phyloP scores from a whole-genome alignment of 2,113 vertebrate genomes.

The Rhinoptilus africanus region DNA sequence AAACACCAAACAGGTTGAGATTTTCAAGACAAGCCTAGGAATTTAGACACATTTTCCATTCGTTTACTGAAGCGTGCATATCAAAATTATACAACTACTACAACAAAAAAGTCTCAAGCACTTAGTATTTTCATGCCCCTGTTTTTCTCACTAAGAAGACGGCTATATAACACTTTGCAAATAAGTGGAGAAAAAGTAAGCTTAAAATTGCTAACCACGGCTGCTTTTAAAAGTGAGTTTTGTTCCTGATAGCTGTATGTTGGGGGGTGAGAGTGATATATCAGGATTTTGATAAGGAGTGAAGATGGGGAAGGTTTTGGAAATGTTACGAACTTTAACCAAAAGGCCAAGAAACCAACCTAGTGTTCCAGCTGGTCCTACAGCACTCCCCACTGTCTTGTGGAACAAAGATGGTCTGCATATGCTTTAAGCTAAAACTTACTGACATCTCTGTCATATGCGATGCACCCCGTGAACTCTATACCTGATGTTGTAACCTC shows the following conservation, averaged over 20 bases:
- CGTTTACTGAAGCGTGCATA: neutral
- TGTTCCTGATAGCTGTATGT: neutral
- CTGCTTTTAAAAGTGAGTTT: neutral
- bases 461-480: neutral
- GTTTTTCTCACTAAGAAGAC: neutral
- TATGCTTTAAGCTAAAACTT: neutral
- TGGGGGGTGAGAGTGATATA: neutral
- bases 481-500: neutral
- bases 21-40: neutral
- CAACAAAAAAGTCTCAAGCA: neutral
- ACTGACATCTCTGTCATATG: neutral
- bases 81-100: neutral
- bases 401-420: neutral
- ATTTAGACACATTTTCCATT: neutral
- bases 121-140: neutral
- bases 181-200: neutral
- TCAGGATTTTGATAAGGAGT: neutral
- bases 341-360: neutral
- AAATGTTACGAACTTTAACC: neutral
- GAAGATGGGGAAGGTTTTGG: neutral
- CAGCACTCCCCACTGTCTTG: fast-evolving
- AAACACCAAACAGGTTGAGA: neutral
- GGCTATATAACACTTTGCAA: neutral
- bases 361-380: neutral
- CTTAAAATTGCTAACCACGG: neutral